Conservation (phyloP, 2,888 invertebrate species). For the Dolichomitus sp. region DNA sequence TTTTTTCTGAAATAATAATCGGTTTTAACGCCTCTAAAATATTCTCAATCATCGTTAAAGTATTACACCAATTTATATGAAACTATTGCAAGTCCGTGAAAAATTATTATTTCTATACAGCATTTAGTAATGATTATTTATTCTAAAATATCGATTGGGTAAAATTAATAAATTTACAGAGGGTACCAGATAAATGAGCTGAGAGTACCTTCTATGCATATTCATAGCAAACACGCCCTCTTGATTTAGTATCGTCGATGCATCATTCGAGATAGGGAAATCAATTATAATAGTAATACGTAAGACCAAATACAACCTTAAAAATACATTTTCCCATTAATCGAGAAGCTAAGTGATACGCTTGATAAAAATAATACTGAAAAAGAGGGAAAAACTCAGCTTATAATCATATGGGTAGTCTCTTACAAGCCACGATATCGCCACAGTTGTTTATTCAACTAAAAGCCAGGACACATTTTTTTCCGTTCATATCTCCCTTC, state of each 20-base stretch:
- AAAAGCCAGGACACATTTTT: slow-evolving; percentile 74
- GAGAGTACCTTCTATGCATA: not conserved
- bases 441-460: slow-evolving; percentile 78
- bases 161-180: too few relatives aligned
- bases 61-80: too few relatives aligned
- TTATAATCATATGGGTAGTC: slow-evolving; percentile 57
- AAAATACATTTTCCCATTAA: slow-evolving; percentile 1
- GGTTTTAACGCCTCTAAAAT: too few relatives aligned
- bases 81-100: too few relatives aligned
- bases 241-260: not conserved
- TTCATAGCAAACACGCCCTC: not conserved
- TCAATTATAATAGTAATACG: not conserved
- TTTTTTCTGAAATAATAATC: too few relatives aligned
- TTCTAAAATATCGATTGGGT: too few relatives aligned
- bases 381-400: slow-evolving; percentile 23
- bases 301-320: slow-evolving; percentile 41
- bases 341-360: not conserved
- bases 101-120: too few relatives aligned
- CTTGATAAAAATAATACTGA: not conserved
- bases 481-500: slow-evolving; percentile 26
- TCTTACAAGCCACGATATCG: slow-evolving; percentile 67
- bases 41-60: too few relatives aligned
- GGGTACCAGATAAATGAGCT: not conserved
- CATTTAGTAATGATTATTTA: too few relatives aligned
- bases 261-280: not conserved